Conservation (phyloP, 2,113 vertebrate genomes). For the Pituophis catenifer region DNA sequence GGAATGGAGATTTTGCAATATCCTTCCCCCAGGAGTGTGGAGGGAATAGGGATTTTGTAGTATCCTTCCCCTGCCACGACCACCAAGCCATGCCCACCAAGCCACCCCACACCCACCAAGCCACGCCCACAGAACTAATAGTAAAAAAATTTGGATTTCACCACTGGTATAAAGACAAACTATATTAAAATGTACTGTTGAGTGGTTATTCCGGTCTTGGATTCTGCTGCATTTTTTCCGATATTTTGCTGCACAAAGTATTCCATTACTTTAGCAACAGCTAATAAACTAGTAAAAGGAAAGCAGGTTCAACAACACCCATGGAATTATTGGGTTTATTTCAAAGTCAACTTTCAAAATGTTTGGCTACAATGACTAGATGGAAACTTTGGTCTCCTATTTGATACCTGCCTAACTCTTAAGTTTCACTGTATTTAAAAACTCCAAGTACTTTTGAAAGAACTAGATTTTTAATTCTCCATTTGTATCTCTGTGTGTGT, state of each 20-base stretch:
- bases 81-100: no score
- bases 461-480: not conserved
- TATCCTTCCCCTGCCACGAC: no score
- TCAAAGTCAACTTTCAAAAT: not conserved
- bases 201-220: not conserved
- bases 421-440: not conserved
- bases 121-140: no score
- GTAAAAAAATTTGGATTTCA: no score
- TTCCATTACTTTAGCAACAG: not conserved
- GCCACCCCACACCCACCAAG: no score
- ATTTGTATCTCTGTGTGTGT: not conserved
- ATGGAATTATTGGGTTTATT: not conserved
- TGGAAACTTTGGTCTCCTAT: not conserved
- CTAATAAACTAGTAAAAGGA: not conserved
- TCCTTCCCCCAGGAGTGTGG: no score
- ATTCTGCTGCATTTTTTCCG: not conserved
- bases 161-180: not conserved
- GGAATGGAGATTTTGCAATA: no score
- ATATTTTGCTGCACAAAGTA: not conserved
- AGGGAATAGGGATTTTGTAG: no score
- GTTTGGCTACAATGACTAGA: not conserved
- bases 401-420: not conserved
- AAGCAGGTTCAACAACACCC: not conserved
- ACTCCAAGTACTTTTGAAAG: not conserved
- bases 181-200: not conserved